Conservation (phyloP, 2,113 vertebrate species). For the Marmota monax region DNA sequence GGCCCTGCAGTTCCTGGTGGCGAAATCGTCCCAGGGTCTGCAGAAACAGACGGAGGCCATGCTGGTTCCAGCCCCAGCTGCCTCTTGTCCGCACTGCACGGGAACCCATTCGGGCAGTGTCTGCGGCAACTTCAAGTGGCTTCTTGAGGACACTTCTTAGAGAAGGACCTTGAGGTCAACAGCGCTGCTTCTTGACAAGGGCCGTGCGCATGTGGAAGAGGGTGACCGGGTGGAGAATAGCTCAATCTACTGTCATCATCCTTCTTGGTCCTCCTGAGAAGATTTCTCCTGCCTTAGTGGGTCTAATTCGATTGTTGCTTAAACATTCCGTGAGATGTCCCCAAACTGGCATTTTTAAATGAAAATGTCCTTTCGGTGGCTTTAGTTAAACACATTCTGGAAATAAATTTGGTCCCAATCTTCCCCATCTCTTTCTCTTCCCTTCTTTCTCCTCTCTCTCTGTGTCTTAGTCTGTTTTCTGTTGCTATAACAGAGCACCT, state of each 20-base stretch:
- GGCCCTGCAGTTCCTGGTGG: neutral
- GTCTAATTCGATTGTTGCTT: neutral
- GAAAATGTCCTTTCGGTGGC: neutral
- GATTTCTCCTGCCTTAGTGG: neutral
- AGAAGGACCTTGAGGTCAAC: conserved; percentile 48
- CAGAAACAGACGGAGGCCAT: neutral
- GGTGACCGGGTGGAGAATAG: neutral
- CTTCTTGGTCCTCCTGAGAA: neutral
- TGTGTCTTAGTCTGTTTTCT: neutral
- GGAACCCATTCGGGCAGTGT: neutral
- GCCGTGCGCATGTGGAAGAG: fast-evolving
- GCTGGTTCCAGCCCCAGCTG: neutral
- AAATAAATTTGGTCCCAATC: neutral
- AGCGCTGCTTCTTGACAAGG: neutral
- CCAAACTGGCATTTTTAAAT: neutral
- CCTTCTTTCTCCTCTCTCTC: neutral
- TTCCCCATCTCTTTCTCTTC: neutral
- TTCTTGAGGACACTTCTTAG: conserved; percentile 18
- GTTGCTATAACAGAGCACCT: neutral
- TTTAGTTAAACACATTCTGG: neutral
- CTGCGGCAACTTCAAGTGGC: conserved; percentile 52
- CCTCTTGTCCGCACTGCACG: neutral
- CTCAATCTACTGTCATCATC: neutral
- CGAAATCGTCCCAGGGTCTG: fast-evolving
- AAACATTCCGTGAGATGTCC: neutral